phyloP scores from a whole-genome alignment of 2,113 vertebrate genomes.

The Halcyon malimbica region DNA sequence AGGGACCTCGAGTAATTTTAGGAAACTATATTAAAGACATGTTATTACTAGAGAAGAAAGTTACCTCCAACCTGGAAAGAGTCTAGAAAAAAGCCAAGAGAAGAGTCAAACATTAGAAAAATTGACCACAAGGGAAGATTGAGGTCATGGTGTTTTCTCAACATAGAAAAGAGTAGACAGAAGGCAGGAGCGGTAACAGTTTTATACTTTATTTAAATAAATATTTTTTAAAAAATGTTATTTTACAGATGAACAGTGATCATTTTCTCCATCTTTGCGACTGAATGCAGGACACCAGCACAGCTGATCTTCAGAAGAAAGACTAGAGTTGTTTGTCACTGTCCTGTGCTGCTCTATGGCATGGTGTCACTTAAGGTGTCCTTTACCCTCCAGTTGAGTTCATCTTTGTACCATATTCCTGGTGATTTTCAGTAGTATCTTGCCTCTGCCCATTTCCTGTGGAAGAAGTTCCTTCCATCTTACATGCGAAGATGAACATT shows the following conservation, averaged over 20 bases:
- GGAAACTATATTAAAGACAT: background rate
- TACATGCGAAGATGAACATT: background rate
- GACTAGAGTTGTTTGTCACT: background rate
- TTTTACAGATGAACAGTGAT: background rate
- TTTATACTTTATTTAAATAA: background rate
- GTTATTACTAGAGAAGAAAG: background rate
- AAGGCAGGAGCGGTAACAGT: background rate
- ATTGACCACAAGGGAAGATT: background rate
- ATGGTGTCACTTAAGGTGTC: fast-evolving
- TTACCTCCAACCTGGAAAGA: background rate
- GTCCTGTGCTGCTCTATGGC: background rate
- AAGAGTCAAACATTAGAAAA: background rate
- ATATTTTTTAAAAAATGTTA: background rate
- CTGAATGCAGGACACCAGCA: background rate
- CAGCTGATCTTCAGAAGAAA: background rate
- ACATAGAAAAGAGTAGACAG: background rate
- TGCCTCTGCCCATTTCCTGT: background rate
- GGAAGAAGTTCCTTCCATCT: background rate
- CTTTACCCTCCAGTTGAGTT: background rate
- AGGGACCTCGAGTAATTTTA: background rate
- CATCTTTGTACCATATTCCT: fast-evolving
- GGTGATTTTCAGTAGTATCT: background rate
- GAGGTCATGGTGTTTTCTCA: background rate
- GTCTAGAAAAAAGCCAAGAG: background rate
- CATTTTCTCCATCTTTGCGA: background rate